phyloP scores from a whole-genome alignment of 1,140 invertebrate species.

The Thalassaphorura encarpata region DNA sequence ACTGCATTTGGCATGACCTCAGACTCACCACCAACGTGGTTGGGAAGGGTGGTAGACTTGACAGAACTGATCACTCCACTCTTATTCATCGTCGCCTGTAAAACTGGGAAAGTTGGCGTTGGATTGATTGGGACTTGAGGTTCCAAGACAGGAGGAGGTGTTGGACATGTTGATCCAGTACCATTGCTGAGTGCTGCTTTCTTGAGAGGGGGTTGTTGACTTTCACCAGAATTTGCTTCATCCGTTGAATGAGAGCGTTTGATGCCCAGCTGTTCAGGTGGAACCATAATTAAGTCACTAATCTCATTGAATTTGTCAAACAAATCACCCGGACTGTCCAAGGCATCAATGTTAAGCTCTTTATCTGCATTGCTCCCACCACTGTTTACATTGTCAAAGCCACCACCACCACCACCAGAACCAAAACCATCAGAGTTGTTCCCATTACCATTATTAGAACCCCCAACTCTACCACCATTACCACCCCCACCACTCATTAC shows the following conservation, averaged over 20 bases:
- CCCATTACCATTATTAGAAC: neutral
- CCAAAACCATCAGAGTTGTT: neutral
- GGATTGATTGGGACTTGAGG: too few species aligned
- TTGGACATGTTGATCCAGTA: neutral
- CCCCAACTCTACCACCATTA: slow-evolving; percentile 2
- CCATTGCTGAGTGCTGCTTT: neutral
- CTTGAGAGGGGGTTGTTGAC: slow-evolving; percentile 4
- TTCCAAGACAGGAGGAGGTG: neutral
- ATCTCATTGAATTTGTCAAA: slow-evolving; percentile 34
- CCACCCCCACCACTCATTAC: slow-evolving; percentile 18
- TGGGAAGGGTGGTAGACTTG: neutral
- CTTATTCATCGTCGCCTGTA: neutral
- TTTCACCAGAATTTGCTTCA: neutral
- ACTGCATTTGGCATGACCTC: neutral
- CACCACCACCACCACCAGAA: slow-evolving; percentile 7
- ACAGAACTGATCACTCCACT: neutral
- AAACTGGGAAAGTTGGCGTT: neutral
- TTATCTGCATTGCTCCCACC: neutral
- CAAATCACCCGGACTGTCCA: slow-evolving; percentile 21
- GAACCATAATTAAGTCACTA: slow-evolving; percentile 33
- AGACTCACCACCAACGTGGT: neutral
- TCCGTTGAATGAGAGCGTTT: slow-evolving; percentile 31
- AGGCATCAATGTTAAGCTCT: slow-evolving; percentile 11
- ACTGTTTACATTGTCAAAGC: neutral
- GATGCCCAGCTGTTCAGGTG: slow-evolving; percentile 33